phyloP scores from a whole-genome alignment of 2,888 invertebrate species.

The Diarsia mendica region DNA sequence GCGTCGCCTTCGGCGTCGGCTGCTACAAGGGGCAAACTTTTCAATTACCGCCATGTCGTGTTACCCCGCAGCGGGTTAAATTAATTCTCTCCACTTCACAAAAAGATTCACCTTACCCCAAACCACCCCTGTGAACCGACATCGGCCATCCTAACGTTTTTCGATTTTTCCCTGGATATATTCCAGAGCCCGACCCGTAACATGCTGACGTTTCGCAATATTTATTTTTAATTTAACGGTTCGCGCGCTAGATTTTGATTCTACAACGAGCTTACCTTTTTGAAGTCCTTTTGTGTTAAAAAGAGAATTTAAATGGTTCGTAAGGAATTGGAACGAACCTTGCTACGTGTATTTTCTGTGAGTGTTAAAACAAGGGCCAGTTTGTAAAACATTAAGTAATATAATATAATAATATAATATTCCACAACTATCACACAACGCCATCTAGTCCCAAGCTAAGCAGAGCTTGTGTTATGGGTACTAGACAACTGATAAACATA shows the following conservation, averaged over 20 bases:
- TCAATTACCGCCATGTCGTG: constrained; percentile 90
- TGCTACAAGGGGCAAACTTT: constrained; percentile 90
- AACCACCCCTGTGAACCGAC: constrained; percentile 81
- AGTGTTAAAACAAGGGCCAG: constrained; percentile 49
- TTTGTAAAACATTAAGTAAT: constrained; percentile 45
- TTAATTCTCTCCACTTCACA: constrained; percentile 91
- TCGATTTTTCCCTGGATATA: constrained; percentile 82
- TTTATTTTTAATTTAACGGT: constrained; percentile 90
- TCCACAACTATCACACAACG: no score
- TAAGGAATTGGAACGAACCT: constrained; percentile 76
- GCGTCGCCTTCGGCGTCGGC: constrained; percentile 78
- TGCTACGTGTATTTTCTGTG: constrained; percentile 61
- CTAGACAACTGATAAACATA: no score
- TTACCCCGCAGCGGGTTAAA: constrained; percentile 91
- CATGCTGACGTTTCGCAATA: constrained; percentile 90
- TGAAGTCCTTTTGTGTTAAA: constrained; percentile 83
- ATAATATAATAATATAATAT: no score
- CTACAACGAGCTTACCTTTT: constrained; percentile 83
- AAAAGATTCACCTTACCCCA: constrained; percentile 89
- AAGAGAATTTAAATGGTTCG: constrained; percentile 75
- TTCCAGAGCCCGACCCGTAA: constrained; percentile 81
- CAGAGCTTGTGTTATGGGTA: no score
- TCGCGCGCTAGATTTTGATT: constrained; percentile 86
- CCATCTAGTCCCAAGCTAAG: no score
- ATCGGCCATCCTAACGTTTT: constrained; percentile 80